phyloP scores from a whole-genome alignment of 2,888 invertebrate species.

The Drosophila demipolita region DNA sequence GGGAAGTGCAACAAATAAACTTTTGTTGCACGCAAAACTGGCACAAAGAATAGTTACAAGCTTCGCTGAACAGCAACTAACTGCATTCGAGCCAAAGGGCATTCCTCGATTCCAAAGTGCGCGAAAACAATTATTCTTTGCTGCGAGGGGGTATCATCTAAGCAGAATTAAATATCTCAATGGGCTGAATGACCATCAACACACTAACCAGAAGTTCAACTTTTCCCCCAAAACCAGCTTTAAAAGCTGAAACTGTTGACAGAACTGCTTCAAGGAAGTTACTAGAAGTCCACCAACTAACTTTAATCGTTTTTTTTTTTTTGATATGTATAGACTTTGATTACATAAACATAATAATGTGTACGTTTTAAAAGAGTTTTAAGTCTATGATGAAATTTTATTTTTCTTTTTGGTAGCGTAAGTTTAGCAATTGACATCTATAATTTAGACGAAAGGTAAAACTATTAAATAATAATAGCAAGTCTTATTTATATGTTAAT shows the following conservation, averaged over 20 bases:
- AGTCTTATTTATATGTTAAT: not conserved
- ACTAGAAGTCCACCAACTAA: too few species aligned
- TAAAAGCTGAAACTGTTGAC: not conserved
- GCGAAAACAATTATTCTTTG: constrained; percentile 22
- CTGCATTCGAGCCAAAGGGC: constrained; percentile 20
- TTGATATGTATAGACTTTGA: too few species aligned
- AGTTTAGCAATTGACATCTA: not conserved
- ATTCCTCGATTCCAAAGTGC: constrained; percentile 11
- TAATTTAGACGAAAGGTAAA: not conserved
- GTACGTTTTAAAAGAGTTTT: too few species aligned
- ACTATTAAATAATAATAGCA: not conserved
- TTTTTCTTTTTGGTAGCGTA: too few species aligned
- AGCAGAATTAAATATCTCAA: constrained; percentile 18
- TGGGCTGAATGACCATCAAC: constrained; percentile 10
- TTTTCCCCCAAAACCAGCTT: not conserved
- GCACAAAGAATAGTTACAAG: constrained; percentile 49
- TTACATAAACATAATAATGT: too few species aligned
- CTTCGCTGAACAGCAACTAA: constrained; percentile 24
- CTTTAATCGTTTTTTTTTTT: too few species aligned
- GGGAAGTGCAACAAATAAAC: constrained; percentile 69
- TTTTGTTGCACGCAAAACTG: constrained; percentile 60
- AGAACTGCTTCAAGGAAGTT: not conserved
- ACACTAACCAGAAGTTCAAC: constrained; percentile 10
- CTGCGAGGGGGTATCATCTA: constrained; percentile 6
- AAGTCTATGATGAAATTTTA: too few species aligned